These are phyloP conservation scores for Tor tambroides DNA, from an alignment of 2,113 vertebrate species.

Conservation along the genomic window DNA sequence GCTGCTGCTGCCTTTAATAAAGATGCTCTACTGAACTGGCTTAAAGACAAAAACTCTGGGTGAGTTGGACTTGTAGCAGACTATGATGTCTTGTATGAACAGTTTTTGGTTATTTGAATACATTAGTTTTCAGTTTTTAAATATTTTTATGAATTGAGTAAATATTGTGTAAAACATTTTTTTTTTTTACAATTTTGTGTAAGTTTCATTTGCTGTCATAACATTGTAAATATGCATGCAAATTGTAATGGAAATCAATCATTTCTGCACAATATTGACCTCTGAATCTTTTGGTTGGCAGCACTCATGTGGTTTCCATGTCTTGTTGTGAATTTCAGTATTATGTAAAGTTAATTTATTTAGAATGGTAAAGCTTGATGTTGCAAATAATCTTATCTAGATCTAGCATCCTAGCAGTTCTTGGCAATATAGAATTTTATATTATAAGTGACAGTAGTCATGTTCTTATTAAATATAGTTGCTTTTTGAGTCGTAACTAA, in stretches of 20 bases:
- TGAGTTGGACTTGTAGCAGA: conserved; percentile 64
- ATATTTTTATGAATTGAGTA: no score
- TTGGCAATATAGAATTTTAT: neutral
- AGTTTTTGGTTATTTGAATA: neutral
- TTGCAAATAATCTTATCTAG: neutral
- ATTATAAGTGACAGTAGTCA: neutral
- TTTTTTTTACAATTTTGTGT: no score
- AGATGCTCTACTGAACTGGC: conserved; percentile 97
- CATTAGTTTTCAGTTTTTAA: neutral
- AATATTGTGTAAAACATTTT: no score
- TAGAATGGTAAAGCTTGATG: neutral
- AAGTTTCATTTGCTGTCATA: no score
- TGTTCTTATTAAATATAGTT: neutral
- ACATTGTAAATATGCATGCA: neutral
- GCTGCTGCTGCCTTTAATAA: conserved; percentile 98
- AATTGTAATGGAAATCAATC: neutral
- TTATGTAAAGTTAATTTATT: neutral
- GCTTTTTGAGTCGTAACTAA: neutral
- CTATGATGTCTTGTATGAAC: neutral
- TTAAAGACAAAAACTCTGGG: conserved; percentile 96
- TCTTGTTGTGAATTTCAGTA: neutral
- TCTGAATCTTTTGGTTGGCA: neutral
- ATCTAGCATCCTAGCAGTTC: neutral
- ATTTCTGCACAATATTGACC: neutral
- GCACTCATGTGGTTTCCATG: neutral